Conservation (phyloP, 1,140 invertebrate species). For the Cepaea nemoralis region DNA sequence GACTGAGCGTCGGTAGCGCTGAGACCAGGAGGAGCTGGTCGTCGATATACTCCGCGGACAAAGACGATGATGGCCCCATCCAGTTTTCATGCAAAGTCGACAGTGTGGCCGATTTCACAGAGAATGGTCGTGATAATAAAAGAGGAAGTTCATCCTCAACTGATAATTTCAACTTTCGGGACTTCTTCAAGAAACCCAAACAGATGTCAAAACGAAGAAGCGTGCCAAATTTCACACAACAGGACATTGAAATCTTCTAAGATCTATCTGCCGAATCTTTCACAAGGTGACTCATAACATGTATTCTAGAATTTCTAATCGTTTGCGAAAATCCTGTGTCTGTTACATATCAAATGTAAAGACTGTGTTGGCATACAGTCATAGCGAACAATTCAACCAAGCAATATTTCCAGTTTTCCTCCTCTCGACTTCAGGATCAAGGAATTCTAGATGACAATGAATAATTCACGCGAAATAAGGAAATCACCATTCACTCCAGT, state of each 20-base stretch:
- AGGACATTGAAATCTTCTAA: slow-evolving; percentile 2
- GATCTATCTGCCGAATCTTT: no score
- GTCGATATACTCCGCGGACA: background rate
- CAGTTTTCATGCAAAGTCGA: background rate
- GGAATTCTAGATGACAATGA: no score
- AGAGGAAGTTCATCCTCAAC: background rate
- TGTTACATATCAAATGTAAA: no score
- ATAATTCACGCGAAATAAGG: no score
- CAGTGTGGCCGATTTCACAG: background rate
- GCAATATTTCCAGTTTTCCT: no score
- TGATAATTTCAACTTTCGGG: background rate
- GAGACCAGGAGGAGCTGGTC: background rate
- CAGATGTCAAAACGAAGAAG: background rate
- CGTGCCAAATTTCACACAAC: background rate
- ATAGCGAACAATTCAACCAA: no score
- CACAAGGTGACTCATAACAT: no score
- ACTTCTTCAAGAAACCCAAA: background rate
- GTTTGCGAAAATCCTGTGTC: no score
- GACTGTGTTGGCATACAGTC: no score
- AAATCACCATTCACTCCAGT: no score
- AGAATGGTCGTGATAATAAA: background rate
- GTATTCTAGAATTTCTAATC: no score
- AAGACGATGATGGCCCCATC: slow-evolving; percentile 1
- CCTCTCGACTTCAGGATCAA: no score
- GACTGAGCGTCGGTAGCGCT: background rate